These are phyloP conservation scores for Callipepla squamata DNA, from an alignment of 2,113 vertebrate species.

Conservation along the genomic window DNA sequence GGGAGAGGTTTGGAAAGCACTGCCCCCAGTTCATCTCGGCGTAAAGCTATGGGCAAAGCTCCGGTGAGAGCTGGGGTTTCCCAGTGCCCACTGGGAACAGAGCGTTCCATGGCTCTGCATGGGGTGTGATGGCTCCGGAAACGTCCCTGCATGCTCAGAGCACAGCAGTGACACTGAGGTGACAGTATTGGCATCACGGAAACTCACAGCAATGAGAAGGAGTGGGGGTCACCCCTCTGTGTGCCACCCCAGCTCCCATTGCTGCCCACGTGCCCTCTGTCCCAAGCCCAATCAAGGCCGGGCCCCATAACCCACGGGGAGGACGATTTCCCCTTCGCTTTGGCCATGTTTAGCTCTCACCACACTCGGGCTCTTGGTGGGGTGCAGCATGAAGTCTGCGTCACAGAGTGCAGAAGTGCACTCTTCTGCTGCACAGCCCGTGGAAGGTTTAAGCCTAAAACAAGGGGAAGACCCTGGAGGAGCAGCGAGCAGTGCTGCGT, in stretches of 20 bases:
- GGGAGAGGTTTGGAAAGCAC: neutral
- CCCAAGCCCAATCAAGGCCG: fast-evolving
- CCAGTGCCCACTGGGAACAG: neutral
- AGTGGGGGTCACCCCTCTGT: neutral
- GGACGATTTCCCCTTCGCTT: neutral
- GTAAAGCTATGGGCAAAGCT: fast-evolving
- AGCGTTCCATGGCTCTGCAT: fast-evolving
- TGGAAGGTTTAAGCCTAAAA: no score
- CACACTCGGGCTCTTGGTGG: fast-evolving
- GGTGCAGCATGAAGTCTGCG: neutral
- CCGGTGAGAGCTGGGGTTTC: neutral
- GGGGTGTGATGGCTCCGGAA: fast-evolving
- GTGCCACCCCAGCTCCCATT: fast-evolving
- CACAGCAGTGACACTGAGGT: fast-evolving
- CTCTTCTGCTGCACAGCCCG: no score
- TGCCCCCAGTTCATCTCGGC: fast-evolving
- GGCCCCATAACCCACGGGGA: fast-evolving
- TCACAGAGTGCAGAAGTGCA: neutral
- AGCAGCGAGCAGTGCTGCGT: fast-evolving
- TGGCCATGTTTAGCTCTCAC: neutral
- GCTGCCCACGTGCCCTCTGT: neutral
- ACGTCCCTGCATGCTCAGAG: fast-evolving
- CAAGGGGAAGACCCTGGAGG: neutral
- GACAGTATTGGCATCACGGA: neutral
- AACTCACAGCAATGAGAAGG: neutral